Conservation (phyloP, 1,140 invertebrate species). For the Belonocnema kinseyi region DNA sequence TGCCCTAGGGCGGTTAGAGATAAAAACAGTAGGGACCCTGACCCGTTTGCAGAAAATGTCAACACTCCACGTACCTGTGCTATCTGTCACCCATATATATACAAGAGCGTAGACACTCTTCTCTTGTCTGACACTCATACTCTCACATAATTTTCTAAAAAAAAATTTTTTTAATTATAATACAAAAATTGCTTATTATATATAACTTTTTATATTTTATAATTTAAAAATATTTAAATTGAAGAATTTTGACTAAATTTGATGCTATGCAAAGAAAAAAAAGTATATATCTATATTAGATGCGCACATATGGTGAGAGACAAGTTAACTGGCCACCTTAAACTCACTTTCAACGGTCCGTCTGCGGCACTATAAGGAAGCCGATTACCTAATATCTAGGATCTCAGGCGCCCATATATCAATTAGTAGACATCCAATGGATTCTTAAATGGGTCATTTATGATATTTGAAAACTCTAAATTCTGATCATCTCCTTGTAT, state of each 20-base stretch:
- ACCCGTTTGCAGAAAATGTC: constrained; percentile 75
- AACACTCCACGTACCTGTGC: constrained; percentile 67
- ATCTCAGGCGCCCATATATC: constrained; percentile 44
- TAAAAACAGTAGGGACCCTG: constrained; percentile 68
- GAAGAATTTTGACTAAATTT: too few species aligned
- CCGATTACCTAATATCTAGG: constrained; percentile 68
- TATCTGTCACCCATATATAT: constrained; percentile 54
- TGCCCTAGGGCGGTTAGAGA: constrained; percentile 64
- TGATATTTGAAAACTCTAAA: too few species aligned
- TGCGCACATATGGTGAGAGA: constrained; percentile 42
- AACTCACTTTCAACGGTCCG: constrained; percentile 66
- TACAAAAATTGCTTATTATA: background rate
- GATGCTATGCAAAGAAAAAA: background rate
- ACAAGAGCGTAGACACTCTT: constrained; percentile 23
- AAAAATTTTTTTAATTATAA: background rate
- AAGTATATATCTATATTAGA: too few species aligned
- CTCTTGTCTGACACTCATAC: constrained; percentile 12
- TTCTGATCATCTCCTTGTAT: too few species aligned
- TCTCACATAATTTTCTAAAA: background rate
- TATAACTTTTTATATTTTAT: too few species aligned
- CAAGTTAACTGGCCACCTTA: constrained; percentile 65
- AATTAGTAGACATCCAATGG: too few species aligned
- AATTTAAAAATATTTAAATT: too few species aligned
- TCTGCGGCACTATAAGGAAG: constrained; percentile 71
- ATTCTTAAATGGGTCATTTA: too few species aligned